Evolutionary conservation across 2,797 vertebrate species (phyloP), one percentile per base, ranked within the genome.

Genomic region (Allobates femoralis): DNA sequence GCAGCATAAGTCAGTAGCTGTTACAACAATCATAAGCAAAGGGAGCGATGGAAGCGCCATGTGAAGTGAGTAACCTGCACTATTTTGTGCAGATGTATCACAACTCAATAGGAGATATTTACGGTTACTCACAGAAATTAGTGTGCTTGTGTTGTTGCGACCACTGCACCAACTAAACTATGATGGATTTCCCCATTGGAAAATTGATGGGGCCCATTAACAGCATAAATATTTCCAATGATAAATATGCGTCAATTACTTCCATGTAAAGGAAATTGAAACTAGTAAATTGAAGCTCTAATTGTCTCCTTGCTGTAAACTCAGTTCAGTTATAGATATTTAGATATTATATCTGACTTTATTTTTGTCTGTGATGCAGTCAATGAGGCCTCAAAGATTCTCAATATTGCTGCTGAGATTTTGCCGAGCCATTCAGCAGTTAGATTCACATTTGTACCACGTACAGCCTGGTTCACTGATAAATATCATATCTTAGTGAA

Each of bases 391-490:
- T 51, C 71, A 74, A 26, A 28, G 46, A n/a, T 74, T 55, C 15
- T 53, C 28, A 76, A 55, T 55, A 76, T 55, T 28, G 50, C 46
- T 32, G 50, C 18, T 11, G 16, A 28, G 50, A 53, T 21, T 53
- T 19, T 76, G 50, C 16, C 56, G 19, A 32, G 75, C 53, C 28
- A 77, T 77, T 77, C 14, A 55, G 53, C 53, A 77, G 56, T 77
- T 55, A 77, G 69, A 34, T 77, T 55, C 51, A 23, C 51, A 58
- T 55, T 50, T 55, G 51, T 8, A 77, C 50, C 75, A 56, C 6
- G 56, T 21, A 18, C 19, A 1, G 50, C 75, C 53, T 5, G 15
- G 75, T 21, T 18, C 28, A 56, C 75, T 55, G 50, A 30, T 55
- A 41, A 74, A 74, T 12, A 77, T 77, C 75, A 56, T 8, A 55